Conservation (phyloP, 2,113 vertebrate genomes). For the Psephotus haematonotus region DNA sequence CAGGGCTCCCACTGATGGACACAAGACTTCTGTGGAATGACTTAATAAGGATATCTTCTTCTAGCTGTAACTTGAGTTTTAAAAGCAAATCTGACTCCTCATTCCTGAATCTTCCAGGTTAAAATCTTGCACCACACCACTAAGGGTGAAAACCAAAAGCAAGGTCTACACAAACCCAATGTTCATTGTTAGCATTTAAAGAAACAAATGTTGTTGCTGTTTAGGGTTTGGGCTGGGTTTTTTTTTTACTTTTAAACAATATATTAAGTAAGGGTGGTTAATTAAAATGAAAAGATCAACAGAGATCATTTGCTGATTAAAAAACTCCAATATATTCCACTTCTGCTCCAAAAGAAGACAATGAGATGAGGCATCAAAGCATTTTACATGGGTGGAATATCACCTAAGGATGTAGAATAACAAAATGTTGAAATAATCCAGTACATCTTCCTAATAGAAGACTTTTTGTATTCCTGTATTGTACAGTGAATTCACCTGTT, state of each 20-base stretch:
- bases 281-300: neutral
- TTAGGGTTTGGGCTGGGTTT: too few relatives aligned
- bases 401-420: neutral
- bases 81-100: neutral
- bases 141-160: neutral
- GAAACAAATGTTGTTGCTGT: neutral
- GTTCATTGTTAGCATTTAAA: neutral
- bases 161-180: neutral
- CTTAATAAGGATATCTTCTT: neutral
- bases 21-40: neutral
- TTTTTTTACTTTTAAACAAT: neutral
- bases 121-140: neutral
- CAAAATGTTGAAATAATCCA: neutral
- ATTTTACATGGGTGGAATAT: neutral
- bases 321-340: neutral
- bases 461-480: neutral
- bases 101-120: neutral
- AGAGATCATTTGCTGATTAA: neutral
- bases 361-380: neutral
- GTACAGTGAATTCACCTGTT: neutral
- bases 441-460: neutral
- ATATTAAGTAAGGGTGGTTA: neutral
- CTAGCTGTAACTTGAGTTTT: neutral
- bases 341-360: neutral
- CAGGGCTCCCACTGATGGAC: neutral